phyloP scores from a whole-genome alignment of 1,140 invertebrate species.

The Caenorhabditis inopinata region DNA sequence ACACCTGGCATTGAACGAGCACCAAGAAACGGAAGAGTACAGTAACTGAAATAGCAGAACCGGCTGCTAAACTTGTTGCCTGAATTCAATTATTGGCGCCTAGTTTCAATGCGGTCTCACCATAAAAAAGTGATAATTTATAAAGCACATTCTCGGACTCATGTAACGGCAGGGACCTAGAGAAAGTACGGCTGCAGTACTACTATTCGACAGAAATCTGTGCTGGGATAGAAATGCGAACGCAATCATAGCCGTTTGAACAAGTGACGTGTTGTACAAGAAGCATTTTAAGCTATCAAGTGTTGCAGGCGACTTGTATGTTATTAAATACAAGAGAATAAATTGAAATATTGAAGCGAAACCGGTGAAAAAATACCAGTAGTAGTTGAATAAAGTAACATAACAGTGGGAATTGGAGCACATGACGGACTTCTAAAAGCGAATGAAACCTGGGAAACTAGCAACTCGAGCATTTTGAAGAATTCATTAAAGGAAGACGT shows the following conservation, averaged over 20 bases:
- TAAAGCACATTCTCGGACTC: not conserved
- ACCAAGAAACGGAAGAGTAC: slow-evolving; percentile 14
- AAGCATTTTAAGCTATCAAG: not conserved
- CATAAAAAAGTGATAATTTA: not conserved
- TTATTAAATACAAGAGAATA: not conserved
- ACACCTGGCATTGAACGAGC: not conserved
- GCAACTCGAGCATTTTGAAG: too few relatives aligned
- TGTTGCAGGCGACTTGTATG: not conserved
- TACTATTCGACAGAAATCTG: not conserved
- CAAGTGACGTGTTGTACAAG: not conserved
- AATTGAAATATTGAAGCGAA: not conserved
- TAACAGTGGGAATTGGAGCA: slow-evolving; percentile 9
- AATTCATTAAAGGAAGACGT: too few relatives aligned
- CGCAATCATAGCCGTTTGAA: not conserved
- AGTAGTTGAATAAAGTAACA: not conserved
- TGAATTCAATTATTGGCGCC: not conserved
- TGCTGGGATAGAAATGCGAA: not conserved
- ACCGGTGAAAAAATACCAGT: not conserved
- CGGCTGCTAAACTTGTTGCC: not conserved
- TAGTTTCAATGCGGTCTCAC: not conserved
- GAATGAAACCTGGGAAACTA: too few relatives aligned
- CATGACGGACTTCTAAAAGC: not conserved
- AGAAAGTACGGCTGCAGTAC: not conserved
- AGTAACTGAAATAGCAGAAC: not conserved
- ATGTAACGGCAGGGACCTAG: slow-evolving; percentile 1